Evolutionary conservation across 2,797 vertebrate species (phyloP), one percentile per base, ranked within the genome.

Genomic region (Sorex maritimensis): DNA sequence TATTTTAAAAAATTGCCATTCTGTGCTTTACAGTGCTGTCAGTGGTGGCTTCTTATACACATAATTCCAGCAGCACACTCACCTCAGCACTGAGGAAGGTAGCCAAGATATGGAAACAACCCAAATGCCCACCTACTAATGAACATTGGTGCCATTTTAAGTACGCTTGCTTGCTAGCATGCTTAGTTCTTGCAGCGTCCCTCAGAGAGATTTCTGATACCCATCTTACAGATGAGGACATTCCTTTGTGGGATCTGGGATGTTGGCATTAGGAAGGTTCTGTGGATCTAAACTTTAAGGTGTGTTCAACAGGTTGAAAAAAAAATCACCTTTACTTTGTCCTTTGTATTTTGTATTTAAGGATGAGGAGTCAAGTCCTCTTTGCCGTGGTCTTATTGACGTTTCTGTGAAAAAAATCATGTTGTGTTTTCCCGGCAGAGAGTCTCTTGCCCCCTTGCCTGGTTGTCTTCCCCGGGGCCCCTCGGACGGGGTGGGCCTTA

Each of bases 371-470:
- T 90, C 82, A 69, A 28, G 63, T 69, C 77, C 7, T 86, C 84
- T 88, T 78, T 94, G 67, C 58, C 71, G 49, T 52, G 49, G 30
- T 94, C 92, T 90, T 65, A 63, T 21, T 92, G 69, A 65, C 58
- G 73, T 90, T 96, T 26, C 38, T 65, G 81, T 86, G 71, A 82
- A 91, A 75, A 94, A 74, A 81, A 81, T 95, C 78, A 23, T 24
- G 78, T 94, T 96, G 93, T 28, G 28, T 81, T 34, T 34, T 34
- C 34, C 34, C 2, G 34, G 34, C 34, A 34, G 34, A 34, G 34
- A 34, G 34, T 34, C 34, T 34, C 34, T 34, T 34, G 34, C 34
- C 34, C 34, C 34, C 34, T 34, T 34, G 34, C 34, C 34, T 34
- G 34, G 34, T 34, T 34, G 34, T 34, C 34, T 34, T 34, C 34